Percentiles rank a stretch among this genome's conserved stretches.
phyloP scores from a whole-genome alignment of 2,888 invertebrate species.

The Hedya salicella region DNA sequence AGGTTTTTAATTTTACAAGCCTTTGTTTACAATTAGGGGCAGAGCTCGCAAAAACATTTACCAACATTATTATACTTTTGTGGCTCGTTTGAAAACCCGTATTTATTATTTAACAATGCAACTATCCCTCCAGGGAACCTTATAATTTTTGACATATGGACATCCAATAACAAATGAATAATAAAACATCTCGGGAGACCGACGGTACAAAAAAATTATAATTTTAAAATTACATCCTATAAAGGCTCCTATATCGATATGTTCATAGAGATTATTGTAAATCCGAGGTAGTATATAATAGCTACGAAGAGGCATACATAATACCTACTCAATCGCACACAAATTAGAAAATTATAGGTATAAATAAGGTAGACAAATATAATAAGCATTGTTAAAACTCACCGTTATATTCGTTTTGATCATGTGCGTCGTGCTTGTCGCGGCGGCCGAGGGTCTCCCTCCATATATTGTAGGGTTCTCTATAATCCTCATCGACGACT shows the following conservation, averaged over 20 bases:
- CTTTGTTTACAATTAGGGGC: slow-evolving; percentile 72
- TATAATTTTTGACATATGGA: not conserved
- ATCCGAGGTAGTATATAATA: no score
- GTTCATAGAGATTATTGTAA: no score
- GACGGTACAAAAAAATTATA: no score
- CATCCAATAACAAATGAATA: not conserved
- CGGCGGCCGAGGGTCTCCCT: slow-evolving; percentile 77
- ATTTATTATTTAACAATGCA: slow-evolving; percentile 11
- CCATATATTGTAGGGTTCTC: slow-evolving; percentile 82
- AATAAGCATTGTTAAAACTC: slow-evolving; percentile 48
- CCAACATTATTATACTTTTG: slow-evolving; percentile 57
- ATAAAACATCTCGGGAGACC: not conserved
- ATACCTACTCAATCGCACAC: no score
- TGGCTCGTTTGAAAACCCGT: slow-evolving; percentile 45
- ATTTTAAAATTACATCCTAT: no score
- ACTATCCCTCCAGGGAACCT: not conserved
- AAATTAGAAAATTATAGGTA: not conserved
- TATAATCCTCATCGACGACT: slow-evolving; percentile 79
- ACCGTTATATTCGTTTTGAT: slow-evolving; percentile 81
- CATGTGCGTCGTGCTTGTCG: slow-evolving; percentile 70
- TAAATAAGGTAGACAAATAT: slow-evolving; percentile 1
- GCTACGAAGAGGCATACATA: no score
- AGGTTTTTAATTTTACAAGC: slow-evolving; percentile 68
- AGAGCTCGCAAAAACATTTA: slow-evolving; percentile 55
- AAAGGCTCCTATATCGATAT: no score